phyloP scores from a whole-genome alignment of 2,113 vertebrate genomes.

The Gallinago undulata region DNA sequence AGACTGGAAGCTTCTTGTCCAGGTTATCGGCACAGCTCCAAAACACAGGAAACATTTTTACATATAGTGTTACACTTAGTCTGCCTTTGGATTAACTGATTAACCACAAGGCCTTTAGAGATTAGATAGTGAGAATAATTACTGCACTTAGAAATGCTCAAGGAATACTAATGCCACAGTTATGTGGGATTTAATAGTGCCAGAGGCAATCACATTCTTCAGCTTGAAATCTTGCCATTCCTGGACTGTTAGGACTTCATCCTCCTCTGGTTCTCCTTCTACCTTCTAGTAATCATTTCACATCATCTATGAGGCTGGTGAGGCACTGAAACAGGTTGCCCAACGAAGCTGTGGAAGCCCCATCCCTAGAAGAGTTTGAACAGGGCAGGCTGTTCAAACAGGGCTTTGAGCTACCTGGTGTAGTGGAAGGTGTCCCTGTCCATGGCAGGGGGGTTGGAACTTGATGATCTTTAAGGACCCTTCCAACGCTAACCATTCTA shows the following conservation, averaged over 20 bases:
- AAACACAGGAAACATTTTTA: background rate
- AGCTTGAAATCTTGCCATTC: background rate
- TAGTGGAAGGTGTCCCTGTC: too few species aligned
- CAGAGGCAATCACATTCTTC: background rate
- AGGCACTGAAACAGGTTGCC: too few species aligned
- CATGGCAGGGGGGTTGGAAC: too few species aligned
- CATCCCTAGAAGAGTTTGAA: too few species aligned
- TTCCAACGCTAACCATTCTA: too few species aligned
- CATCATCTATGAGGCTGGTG: background rate
- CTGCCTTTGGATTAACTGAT: background rate
- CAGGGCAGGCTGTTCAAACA: too few species aligned
- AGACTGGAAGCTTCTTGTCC: background rate
- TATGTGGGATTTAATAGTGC: background rate
- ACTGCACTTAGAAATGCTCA: background rate
- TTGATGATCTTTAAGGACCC: too few species aligned
- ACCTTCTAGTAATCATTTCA: background rate
- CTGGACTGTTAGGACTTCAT: background rate
- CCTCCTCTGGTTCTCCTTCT: background rate
- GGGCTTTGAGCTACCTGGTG: too few species aligned
- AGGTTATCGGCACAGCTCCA: background rate
- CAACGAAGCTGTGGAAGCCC: too few species aligned
- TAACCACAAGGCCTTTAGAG: background rate
- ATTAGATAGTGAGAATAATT: slow-evolving; percentile 39
- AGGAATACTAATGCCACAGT: background rate
- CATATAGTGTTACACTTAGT: background rate